Evolutionary conservation across 1,140 invertebrate genomes (phyloP).

Genomic region (Formica selysi): DNA sequence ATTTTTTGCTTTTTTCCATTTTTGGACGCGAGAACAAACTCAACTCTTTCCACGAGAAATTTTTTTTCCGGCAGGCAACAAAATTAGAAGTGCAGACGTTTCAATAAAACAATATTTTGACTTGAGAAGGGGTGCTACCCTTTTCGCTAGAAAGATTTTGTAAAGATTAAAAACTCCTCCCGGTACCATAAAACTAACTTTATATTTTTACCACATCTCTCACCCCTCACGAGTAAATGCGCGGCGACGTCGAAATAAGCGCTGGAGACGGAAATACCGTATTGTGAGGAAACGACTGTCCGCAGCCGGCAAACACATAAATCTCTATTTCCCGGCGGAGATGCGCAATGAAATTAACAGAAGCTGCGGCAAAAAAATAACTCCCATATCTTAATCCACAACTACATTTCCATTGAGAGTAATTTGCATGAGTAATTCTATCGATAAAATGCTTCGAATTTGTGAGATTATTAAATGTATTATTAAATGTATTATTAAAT

Average conservation of each 20-base stretch:
- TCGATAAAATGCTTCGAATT: not conserved
- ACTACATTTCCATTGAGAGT: conserved; percentile 51
- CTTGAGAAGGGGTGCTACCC: conserved; percentile 60
- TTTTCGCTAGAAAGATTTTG: conserved; percentile 65
- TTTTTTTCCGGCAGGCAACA: conserved; percentile 70
- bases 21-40: conserved; percentile 35
- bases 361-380: conserved; percentile 62
- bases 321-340: conserved; percentile 73
- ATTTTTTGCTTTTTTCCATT: conserved; percentile 39
- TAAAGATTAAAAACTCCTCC: conserved; percentile 79
- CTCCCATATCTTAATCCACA: conserved; percentile 74
- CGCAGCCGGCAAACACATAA: conserved; percentile 74
- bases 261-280: conserved; percentile 68
- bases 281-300: conserved; percentile 67
- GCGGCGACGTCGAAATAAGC: not conserved
- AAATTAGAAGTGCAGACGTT: conserved; percentile 67
- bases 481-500: not conserved
- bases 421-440: conserved; percentile 29
- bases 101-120: conserved; percentile 85
- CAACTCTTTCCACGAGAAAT: conserved; percentile 78
- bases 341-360: conserved; percentile 33
- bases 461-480: not conserved
- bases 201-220: conserved; percentile 79
- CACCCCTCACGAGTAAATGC: conserved; percentile 59
- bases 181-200: conserved; percentile 62